These are phyloP conservation scores for Morinoia aosen DNA, from an alignment of 2,888 invertebrate species.

Conservation along the genomic window DNA sequence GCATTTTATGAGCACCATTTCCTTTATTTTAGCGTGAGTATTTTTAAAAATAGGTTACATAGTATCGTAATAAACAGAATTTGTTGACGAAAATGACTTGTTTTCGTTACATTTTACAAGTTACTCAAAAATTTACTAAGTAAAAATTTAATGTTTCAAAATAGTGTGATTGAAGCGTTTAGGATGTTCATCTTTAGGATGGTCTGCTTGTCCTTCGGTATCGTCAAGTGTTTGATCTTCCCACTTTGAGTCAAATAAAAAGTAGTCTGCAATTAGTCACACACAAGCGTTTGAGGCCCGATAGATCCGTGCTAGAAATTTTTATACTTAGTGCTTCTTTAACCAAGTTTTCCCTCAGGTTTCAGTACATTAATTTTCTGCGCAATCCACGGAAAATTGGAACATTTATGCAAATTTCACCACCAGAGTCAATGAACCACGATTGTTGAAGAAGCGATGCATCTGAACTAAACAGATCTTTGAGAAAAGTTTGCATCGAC, in stretches of 20 bases:
- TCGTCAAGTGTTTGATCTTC: no score
- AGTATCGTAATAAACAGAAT: neutral
- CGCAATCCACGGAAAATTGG: neutral
- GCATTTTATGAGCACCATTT: no score
- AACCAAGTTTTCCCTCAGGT: neutral
- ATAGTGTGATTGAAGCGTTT: neutral
- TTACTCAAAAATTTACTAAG: neutral
- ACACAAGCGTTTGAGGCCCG: no score
- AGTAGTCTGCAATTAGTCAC: no score
- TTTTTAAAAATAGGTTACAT: neutral
- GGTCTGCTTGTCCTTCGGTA: no score
- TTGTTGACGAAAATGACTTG: neutral
- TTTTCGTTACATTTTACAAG: neutral
- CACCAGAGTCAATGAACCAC: neutral
- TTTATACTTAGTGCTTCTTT: neutral
- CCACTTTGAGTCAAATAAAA: no score
- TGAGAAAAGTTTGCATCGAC: no score
- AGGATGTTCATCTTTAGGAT: no score
- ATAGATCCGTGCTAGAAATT: neutral
- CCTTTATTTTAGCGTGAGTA: no score
- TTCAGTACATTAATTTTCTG: neutral
- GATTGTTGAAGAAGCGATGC: neutral
- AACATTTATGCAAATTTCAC: neutral
- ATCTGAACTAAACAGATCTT: neutral
- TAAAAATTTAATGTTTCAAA: neutral